phyloP scores from a whole-genome alignment of 2,113 vertebrate species.

The Clarias gariepinus region DNA sequence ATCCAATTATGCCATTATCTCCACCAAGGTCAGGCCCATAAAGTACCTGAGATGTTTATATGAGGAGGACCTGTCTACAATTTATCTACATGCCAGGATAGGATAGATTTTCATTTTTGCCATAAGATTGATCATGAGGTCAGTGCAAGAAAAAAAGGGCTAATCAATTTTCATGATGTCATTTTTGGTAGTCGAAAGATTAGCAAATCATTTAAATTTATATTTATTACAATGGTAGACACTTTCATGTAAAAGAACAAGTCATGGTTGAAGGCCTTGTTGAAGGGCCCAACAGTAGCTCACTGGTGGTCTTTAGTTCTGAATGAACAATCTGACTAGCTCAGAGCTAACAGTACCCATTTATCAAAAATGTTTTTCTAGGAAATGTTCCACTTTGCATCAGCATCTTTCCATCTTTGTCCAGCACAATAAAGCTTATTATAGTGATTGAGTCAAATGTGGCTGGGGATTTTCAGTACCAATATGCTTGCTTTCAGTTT shows the following conservation, averaged over 20 bases:
- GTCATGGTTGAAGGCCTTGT: background rate
- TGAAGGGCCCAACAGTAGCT: background rate
- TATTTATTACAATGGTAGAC: background rate
- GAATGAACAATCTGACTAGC: background rate
- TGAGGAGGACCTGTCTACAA: background rate
- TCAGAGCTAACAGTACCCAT: background rate
- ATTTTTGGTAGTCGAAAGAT: background rate
- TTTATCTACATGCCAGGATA: constrained; percentile 4
- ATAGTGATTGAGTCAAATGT: background rate
- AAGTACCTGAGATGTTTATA: constrained; percentile 27
- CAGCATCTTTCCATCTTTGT: background rate
- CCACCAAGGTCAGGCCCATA: constrained; percentile 30
- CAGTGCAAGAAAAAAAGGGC: constrained; percentile 17
- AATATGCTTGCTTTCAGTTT: background rate
- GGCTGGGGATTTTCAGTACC: constrained; percentile 11
- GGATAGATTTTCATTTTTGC: constrained; percentile 33
- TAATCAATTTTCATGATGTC: background rate
- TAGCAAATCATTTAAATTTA: background rate
- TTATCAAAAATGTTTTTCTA: background rate
- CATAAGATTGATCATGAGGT: constrained; percentile 21
- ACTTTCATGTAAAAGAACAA: background rate
- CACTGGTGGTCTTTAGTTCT: background rate
- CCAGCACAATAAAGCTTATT: background rate
- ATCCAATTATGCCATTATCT: constrained; percentile 46
- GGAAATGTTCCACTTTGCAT: background rate